Evolutionary conservation across 2,113 vertebrate species (phyloP), one percentile per base, ranked within the genome.

Genomic region (Megaceryle maxima): DNA sequence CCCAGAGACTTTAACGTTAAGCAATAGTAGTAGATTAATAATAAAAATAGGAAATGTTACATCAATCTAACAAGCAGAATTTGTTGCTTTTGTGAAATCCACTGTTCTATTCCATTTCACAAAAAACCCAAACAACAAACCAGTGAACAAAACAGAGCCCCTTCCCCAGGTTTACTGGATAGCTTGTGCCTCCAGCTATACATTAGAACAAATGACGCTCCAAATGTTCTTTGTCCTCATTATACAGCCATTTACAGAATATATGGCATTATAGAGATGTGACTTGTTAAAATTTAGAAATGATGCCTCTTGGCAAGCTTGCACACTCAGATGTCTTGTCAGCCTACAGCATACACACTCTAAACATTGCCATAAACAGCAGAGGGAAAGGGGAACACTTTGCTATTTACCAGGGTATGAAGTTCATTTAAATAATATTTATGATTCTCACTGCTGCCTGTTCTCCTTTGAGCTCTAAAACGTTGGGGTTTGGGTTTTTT

Each of bases 401-500:
- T 78, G 60, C 13, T 88, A 33, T 88, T 88, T 94, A 86, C 46
- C 39, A 74, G 68, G 44, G 33, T 37, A 13, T 53, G 63, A 88
- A 92, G 77, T 64, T 90, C 8, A 69, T 89, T 78, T 83, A 64
- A 90, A 91, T 79, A 25, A 82, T 46, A 75, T 56, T 77, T 48
- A 56, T 29, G 16, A 44, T 56, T 62, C 39, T 75, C 0, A 0
- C 48, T 73, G 31, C 77, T 89, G 73, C 33, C 31, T 4, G 4
- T 35, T 75, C 46, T 89, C 24, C 41, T 87, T 82, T 2, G 28
- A 92, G 53, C 14, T 72, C 37, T 39, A 50, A 24, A 44, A 33
- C 6, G 16, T 25, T 67, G 11, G 39, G 44, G 46, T n/a, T 41
- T 44, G 68, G n/a, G 26, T 28, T 46, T 51, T 53, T n/a, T 43